Evolutionary conservation across 2,797 vertebrate genomes (phyloP), one percentile per base, ranked within the genome.

Genomic region (Syncerus caffer): DNA sequence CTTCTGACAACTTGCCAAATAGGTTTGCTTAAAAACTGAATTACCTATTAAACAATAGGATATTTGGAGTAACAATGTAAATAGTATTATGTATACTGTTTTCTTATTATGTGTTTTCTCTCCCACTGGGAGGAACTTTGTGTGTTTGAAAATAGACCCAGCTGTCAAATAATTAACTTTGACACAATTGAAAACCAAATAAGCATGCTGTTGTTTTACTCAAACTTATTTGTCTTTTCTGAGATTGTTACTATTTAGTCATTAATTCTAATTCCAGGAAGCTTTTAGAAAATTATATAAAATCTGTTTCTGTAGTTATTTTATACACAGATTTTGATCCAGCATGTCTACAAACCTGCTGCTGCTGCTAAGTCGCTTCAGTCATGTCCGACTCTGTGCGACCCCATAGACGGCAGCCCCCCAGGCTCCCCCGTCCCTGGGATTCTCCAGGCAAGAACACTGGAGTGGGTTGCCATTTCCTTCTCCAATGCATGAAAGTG

Each of bases 121-220:
- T 96, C 85, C 91, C 71, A 94, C 51, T 95, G 89, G 7, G 85
- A 91, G 14, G 57, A 96, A 82, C 6, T 89, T 60, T 93, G 8
- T 90, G 34, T 84, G 34, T 84, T 93, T 95, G 89, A 94, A 97
- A 96, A 96, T 94, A 86, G 57, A 74, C 57, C 62, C 78, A 95
- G 53, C 67, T 94, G 45, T 94, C 89, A 95, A 92, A 96, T 96
- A 93, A 94, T 96, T 95, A 90, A 96, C 38, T 93, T 96, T 94
- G 89, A 96, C 38, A 92, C 90, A 89, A 94, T 19, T 67, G 57
- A 74, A 97, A 97, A 89, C 8, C n/a, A 85, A 94, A 85, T 85
- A 87, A 78, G 34, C n/a, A 96, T 89, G 67, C 7, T 34, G 80
- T 58, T 64, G 57, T 85, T 94, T 84, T 76, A 47, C 11, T 90